Base-by-base conservation (phyloP, 2,113 vertebrate genomes). In the Polyodon spathula region DNA sequence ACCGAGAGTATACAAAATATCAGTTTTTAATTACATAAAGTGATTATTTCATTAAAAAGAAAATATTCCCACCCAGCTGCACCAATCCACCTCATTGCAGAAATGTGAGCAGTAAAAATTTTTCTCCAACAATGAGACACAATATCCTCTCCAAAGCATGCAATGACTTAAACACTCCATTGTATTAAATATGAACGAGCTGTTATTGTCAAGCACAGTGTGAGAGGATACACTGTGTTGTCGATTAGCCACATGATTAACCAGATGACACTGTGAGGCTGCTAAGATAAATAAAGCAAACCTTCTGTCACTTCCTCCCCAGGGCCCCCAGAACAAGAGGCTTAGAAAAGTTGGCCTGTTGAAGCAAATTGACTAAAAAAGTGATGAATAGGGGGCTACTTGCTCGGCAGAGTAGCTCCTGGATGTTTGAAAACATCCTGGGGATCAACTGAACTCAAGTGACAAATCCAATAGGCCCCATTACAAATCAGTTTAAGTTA, bases 161-260 rank as follows among this genome's bases (percentile, higher is more conserved):
- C 83, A 78, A 88, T 92, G 92, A 89, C 90, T 96, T 93, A 93
- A 97, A 94, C 85, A 84, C 86, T 83, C 90, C 70, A 92, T 95
- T 95, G 92, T 97, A 87, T 87, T 78, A 86, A 86, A 91, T 87
- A 87, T 95, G 92, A 98, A 98, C 93, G 88, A 91, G 78, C 63
- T 62, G 63, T 81, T 80, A 88, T 90, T 93, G 90, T 93, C 87
- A 72, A 66, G 75, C 73, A 6, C 78, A 40, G 83, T 66, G 68
- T 78, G 82, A 82, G 89, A 81, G 78, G 83, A 80, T 84, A 84
- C 82, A 81, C 68, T 7, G 76, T 71, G 69, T 87, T 78, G 76
- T 90, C 71, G 83, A 95, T 97, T 97, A 97, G 90, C 88, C 89
- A 91, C 92, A 92, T 84, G 86, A 93, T 97, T 95, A 93, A 92